These are phyloP conservation scores for Ciona savignyi DNA, from an alignment of 23 tunicate species.

Conservation along the genomic window DNA sequence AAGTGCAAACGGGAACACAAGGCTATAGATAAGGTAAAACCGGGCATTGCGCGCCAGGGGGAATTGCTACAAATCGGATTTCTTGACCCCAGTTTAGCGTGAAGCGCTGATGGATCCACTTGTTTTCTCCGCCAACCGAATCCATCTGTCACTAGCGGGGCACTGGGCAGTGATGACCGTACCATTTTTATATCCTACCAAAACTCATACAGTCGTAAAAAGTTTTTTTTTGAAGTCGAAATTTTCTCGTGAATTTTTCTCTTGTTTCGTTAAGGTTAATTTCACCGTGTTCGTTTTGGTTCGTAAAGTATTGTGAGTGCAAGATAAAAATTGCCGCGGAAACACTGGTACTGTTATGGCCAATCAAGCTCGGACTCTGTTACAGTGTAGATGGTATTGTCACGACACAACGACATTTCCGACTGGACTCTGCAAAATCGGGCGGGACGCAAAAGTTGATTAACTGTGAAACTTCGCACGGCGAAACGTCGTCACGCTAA, in stretches of 20 bases:
- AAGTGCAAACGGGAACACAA: background rate
- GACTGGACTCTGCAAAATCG: background rate
- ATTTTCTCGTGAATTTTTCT: too few species aligned
- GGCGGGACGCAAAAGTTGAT: background rate
- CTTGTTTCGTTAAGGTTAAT: too few species aligned
- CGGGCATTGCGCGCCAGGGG: too few species aligned
- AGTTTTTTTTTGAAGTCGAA: too few species aligned
- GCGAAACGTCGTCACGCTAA: background rate
- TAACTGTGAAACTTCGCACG: background rate
- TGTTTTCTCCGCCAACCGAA: background rate
- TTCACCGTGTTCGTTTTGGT: too few species aligned
- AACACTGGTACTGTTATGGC: background rate
- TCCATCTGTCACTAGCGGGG: background rate
- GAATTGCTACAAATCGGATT: constrained; percentile 9
- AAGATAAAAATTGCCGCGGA: background rate
- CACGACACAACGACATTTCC: constrained; percentile 1
- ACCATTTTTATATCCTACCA: too few species aligned
- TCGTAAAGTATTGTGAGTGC: too few species aligned
- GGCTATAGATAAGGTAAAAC: background rate
- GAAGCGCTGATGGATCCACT: constrained; percentile 28
- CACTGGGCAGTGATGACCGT: background rate
- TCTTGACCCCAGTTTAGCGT: constrained; percentile 26
- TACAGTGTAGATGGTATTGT: background rate
- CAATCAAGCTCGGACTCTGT: background rate
- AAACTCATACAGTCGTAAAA: too few species aligned